Percentiles rank a stretch among this genome's conserved stretches.
phyloP scores from a whole-genome alignment of 2,113 vertebrate species.

The Cheilinus undulatus region DNA sequence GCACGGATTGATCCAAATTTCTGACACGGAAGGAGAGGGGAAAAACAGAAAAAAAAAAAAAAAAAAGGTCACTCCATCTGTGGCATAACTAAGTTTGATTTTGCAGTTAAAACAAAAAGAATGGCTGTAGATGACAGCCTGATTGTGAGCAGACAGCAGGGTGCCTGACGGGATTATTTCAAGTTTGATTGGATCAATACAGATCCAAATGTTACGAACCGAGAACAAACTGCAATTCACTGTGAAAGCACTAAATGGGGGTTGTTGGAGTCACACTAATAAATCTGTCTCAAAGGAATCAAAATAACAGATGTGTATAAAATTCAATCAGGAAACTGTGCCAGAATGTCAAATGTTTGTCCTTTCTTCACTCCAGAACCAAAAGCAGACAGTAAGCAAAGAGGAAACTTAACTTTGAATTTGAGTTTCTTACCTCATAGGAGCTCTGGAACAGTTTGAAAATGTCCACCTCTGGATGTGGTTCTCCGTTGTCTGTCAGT shows the following conservation, averaged over 20 bases:
- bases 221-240: neutral
- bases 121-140: neutral
- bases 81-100: neutral
- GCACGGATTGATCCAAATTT: constrained; percentile 97
- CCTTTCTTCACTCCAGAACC: neutral
- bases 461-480: constrained; percentile 97
- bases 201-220: neutral
- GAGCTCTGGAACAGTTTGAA: constrained; percentile 94
- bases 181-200: neutral
- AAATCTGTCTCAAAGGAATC: neutral
- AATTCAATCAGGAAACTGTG: neutral
- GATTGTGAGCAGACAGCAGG: neutral
- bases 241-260: neutral
- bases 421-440: constrained; percentile 87
- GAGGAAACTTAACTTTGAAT: too few species aligned
- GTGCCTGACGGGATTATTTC: neutral
- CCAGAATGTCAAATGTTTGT: neutral
- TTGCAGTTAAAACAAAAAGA: neutral
- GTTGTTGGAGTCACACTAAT: too few species aligned
- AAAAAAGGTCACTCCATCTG: neutral
- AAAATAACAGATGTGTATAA: neutral
- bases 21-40: constrained; percentile 72
- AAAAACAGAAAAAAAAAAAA: constrained; percentile 5
- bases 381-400: neutral
- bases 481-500: constrained; percentile 93